A percentile compares a stretch with the other conserved stretches of the same genome.
Conservation (phyloP, 2,888 invertebrate species). For the Erpobdella octoculata region DNA sequence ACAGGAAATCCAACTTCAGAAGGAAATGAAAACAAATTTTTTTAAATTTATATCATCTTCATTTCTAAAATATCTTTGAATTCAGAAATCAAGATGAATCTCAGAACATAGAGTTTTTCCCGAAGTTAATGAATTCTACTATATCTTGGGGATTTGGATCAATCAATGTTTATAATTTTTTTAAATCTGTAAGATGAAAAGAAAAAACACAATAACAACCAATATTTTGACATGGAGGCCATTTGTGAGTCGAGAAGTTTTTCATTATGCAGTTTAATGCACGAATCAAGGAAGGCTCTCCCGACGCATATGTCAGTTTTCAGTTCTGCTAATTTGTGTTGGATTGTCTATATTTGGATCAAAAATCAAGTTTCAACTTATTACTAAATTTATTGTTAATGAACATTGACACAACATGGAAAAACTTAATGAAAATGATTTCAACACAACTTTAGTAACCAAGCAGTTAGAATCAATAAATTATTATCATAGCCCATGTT, state of each 20-base stretch:
- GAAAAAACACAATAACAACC: conserved; percentile 40
- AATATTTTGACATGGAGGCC: conserved; percentile 55
- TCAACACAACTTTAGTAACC: not conserved
- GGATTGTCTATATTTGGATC: conserved; percentile 48
- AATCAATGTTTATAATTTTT: too few relatives aligned
- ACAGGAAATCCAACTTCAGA: too few relatives aligned
- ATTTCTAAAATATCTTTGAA: too few relatives aligned
- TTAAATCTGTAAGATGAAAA: not conserved
- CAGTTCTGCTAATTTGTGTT: conserved; percentile 54
- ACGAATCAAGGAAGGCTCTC: conserved; percentile 53
- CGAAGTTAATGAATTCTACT: not conserved
- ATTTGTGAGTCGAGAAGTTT: conserved; percentile 47
- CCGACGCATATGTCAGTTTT: conserved; percentile 52
- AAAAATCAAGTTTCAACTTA: conserved; percentile 20
- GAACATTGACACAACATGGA: not conserved
- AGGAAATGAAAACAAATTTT: too few relatives aligned
- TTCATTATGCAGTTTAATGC: conserved; percentile 47
- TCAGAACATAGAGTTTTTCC: not conserved
- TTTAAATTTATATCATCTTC: too few relatives aligned
- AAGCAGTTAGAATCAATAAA: not conserved
- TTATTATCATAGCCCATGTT: too few relatives aligned
- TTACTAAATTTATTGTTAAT: not conserved
- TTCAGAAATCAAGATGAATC: not conserved
- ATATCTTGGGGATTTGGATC: too few relatives aligned
- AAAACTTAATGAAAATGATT: not conserved